These are phyloP conservation scores for Amphipoea oculea DNA, from an alignment of 2,888 invertebrate genomes.

Conservation along the genomic window DNA sequence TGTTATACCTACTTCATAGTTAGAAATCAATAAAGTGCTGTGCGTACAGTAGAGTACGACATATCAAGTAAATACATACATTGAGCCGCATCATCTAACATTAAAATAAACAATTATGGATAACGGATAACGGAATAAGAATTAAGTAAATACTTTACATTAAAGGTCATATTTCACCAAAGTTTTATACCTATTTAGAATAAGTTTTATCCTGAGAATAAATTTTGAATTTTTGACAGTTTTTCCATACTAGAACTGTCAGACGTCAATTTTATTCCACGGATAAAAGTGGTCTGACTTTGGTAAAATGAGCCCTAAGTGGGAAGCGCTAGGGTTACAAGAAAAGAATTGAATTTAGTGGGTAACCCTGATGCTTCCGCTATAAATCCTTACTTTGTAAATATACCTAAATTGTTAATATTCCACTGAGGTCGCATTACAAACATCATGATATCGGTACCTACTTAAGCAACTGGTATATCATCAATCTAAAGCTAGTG, in stretches of 20 bases:
- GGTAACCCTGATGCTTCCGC: background rate
- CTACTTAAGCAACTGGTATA: background rate
- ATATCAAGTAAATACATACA: constrained; percentile 19
- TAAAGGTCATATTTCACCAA: background rate
- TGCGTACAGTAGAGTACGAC: background rate
- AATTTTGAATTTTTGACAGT: background rate
- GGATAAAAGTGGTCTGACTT: background rate
- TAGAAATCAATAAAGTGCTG: background rate
- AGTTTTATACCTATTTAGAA: too few relatives aligned
- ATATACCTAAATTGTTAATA: constrained; percentile 6
- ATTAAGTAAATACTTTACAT: background rate
- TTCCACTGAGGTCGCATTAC: constrained; percentile 32
- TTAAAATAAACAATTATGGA: background rate
- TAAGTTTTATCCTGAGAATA: background rate
- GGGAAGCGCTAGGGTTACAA: background rate
- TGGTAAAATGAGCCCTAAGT: background rate
- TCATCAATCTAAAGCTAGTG: constrained; percentile 89
- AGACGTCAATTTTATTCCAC: background rate
- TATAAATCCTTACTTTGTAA: background rate
- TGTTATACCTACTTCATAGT: background rate
- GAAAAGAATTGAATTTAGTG: background rate
- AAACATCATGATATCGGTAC: constrained; percentile 3
- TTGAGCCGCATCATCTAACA: background rate
- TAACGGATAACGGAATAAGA: background rate
- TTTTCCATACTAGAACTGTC: background rate